Base-by-base conservation (phyloP, 2,797 vertebrate genomes). In the Xenentodon cancila region DNA sequence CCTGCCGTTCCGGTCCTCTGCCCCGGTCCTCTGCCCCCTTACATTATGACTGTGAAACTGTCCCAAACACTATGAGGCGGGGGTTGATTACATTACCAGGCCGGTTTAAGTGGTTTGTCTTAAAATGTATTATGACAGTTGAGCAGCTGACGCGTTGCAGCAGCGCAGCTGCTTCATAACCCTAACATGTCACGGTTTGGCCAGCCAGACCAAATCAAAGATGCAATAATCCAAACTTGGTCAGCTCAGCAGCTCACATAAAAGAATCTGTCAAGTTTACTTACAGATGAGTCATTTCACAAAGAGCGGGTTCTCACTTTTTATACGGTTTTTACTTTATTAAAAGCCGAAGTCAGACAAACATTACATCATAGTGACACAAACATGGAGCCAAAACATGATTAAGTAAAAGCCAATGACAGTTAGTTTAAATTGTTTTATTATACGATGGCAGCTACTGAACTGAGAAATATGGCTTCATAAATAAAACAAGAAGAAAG, bases 11-110 rank as follows among this genome's bases (percentile, higher is more conserved):
- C 58, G 48, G 25, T 12, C 32, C 19, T 47, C 9, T 9, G 34
- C 58, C 54, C 42, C 58, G 48, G 25, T 12, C 32, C 19, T 47
- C 9, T 9, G 34, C 58, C 58, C 16, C 55, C 59, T 60, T 57
- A 55, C 73, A 64, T 79, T 77, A 80, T 76, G 53, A 61, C 65
- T 53, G 54, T 21, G 22, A 71, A 51, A 73, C 74, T 0, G 13
- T 59, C 55, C 51, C 1, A 0, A 54, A 52, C 18, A 9, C 30
- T 37, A 3, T 13, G 34, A 37, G 34, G 34, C 34, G 17, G n/a
- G 15, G 34, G 16, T 13, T 79, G 79, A 86, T 86, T 77, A 61
- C 70, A 64, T 79, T 80, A 63, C 62, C 77, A 84, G 79, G 4
- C 77, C 37, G 57, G 50, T 70, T 76, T 53, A 57, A 49, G 74